Evolutionary conservation across 1,140 invertebrate species (phyloP).

Genomic region (Olivierus martensii): DNA sequence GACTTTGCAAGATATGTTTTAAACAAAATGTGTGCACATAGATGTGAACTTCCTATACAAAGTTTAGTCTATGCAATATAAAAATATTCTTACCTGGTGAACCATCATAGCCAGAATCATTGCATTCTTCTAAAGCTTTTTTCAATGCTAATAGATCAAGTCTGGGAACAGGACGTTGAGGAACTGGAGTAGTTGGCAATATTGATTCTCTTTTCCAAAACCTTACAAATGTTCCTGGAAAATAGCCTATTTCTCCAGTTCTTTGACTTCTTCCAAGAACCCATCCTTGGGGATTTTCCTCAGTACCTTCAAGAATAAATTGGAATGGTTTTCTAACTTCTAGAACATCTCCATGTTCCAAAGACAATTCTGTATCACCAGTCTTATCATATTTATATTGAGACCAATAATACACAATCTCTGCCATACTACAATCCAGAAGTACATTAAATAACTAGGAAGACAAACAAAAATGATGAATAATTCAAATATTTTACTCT

Average conservation of each 20-base stretch:
- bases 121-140: slow-evolving; percentile 15
- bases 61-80: too few relatives aligned
- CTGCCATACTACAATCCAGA: slow-evolving; percentile 8
- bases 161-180: slow-evolving; percentile 14
- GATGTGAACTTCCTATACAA: too few relatives aligned
- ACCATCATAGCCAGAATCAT: slow-evolving; percentile 22
- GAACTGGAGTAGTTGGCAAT: slow-evolving; percentile 7
- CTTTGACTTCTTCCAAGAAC: slow-evolving; percentile 19
- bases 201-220: slow-evolving; percentile 11
- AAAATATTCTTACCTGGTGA: slow-evolving; percentile 16
- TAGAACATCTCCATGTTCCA: slow-evolving; percentile 16
- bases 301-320: slow-evolving; percentile 19
- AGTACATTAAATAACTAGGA: background rate
- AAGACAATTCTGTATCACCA: slow-evolving; percentile 12
- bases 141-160: slow-evolving; percentile 1
- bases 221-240: slow-evolving; percentile 19
- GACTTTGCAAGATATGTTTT: too few relatives aligned
- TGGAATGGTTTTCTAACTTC: slow-evolving; percentile 21
- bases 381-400: slow-evolving; percentile 13
- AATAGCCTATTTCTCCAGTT: slow-evolving; percentile 20
- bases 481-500: too few relatives aligned
- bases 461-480: too few relatives aligned
- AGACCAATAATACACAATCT: slow-evolving; percentile 17
- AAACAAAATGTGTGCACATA: too few relatives aligned
- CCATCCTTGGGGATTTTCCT: slow-evolving; percentile 20